These are phyloP conservation scores for Halocynthia roretzi DNA, from an alignment of 23 tunicate species.

Conservation along the genomic window DNA sequence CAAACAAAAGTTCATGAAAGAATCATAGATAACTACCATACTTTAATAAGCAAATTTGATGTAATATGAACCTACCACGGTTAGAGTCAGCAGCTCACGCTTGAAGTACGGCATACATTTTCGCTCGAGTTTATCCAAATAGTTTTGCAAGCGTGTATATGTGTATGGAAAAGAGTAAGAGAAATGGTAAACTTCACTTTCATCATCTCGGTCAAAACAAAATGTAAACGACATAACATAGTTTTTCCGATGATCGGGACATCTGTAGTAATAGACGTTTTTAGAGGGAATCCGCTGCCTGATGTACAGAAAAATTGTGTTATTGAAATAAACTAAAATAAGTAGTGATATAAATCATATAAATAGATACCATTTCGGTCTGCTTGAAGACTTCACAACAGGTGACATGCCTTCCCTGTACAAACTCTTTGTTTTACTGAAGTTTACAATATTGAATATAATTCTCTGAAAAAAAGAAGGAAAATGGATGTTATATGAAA, in stretches of 20 bases:
- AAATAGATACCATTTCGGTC: constrained; percentile 77
- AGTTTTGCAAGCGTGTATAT: constrained; percentile 70
- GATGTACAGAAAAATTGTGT: not conserved
- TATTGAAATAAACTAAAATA: not conserved
- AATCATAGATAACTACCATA: not conserved
- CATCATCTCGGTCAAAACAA: constrained; percentile 91
- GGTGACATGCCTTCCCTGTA: constrained; percentile 99
- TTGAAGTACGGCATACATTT: constrained; percentile 61
- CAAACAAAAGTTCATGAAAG: not conserved
- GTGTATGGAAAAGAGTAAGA: constrained; percentile 91
- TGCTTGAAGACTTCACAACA: constrained; percentile 84
- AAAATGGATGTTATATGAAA: not conserved
- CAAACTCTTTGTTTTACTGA: constrained; percentile 90
- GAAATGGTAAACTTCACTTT: constrained; percentile 78
- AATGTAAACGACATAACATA: constrained; percentile 97
- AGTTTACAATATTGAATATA: constrained; percentile 96
- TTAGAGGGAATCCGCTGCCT: constrained; percentile 95
- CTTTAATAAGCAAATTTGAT: not conserved
- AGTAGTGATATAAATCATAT: not conserved
- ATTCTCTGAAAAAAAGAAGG: constrained; percentile 34
- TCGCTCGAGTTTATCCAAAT: constrained; percentile 59
- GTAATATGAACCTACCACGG: constrained; percentile 55
- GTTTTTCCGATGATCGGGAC: constrained; percentile 92
- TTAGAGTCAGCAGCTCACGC: constrained; percentile 66
- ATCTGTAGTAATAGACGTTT: constrained; percentile 82